Conservation (phyloP, 2,888 invertebrate species). For the Cotesia congregata region DNA sequence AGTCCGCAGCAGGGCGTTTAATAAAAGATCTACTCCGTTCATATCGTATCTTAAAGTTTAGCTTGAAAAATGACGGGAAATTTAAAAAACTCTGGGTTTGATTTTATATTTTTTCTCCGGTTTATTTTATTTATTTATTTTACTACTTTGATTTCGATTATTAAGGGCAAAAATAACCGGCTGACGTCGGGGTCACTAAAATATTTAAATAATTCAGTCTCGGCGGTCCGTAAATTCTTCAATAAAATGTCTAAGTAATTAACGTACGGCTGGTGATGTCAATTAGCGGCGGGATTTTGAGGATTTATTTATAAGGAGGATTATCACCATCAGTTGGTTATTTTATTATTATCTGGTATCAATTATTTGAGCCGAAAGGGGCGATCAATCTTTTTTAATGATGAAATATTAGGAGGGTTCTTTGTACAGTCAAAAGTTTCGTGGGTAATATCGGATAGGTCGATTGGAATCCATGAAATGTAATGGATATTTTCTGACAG, state of each 20-base stretch:
- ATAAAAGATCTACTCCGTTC: conserved; percentile 58
- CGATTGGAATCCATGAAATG: too few relatives aligned
- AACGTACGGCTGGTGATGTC: not conserved
- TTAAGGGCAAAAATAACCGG: too few relatives aligned
- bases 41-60: not conserved
- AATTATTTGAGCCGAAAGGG: not conserved
- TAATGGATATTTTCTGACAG: too few relatives aligned
- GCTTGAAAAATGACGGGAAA: not conserved
- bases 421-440: too few relatives aligned
- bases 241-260: not conserved
- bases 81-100: too few relatives aligned
- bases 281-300: not conserved
- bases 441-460: too few relatives aligned
- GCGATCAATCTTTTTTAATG: not conserved
- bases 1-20: conserved; percentile 62
- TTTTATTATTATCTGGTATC: not conserved
- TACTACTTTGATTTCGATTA: too few relatives aligned
- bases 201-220: not conserved
- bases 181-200: not conserved
- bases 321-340: not conserved
- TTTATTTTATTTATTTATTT: too few relatives aligned
- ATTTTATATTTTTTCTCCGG: too few relatives aligned
- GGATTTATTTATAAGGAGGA: not conserved
- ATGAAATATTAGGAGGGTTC: not conserved
- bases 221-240: not conserved